Conservation (phyloP, 2,113 vertebrate genomes). For the Stercorarius parasiticus region DNA sequence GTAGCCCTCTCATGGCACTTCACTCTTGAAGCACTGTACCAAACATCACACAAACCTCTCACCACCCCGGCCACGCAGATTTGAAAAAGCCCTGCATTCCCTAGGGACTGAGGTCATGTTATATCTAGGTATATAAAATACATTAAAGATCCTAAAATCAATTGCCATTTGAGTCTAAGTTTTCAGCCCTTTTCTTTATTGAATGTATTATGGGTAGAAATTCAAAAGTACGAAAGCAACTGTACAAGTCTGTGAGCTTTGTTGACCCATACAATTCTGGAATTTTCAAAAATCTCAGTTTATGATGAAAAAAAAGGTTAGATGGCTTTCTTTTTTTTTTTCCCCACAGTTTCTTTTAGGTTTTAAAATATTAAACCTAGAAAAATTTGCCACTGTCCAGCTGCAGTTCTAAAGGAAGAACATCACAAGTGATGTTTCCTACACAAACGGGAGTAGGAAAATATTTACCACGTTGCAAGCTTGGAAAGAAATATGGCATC, state of each 20-base stretch:
- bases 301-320: rapidly evolving
- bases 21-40: background rate
- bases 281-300: background rate
- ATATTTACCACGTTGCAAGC: background rate
- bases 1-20: background rate
- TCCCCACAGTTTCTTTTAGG: background rate
- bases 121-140: background rate
- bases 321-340: background rate
- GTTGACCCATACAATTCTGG: background rate
- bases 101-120: background rate
- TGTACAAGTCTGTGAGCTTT: background rate
- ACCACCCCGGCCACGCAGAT: background rate
- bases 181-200: background rate
- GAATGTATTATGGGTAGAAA: background rate
- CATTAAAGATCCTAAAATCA: background rate
- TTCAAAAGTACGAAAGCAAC: background rate
- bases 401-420: background rate
- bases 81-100: background rate
- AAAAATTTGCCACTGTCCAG: background rate
- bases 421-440: background rate
- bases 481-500: background rate
- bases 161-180: background rate
- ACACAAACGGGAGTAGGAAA: background rate
- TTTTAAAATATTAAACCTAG: background rate
- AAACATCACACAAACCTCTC: background rate